A percentile compares a stretch with the other conserved stretches of the same genome.
These are phyloP conservation scores for Buphagus erythrorhynchus DNA, from an alignment of 2,797 vertebrate species.

Conservation along the genomic window DNA sequence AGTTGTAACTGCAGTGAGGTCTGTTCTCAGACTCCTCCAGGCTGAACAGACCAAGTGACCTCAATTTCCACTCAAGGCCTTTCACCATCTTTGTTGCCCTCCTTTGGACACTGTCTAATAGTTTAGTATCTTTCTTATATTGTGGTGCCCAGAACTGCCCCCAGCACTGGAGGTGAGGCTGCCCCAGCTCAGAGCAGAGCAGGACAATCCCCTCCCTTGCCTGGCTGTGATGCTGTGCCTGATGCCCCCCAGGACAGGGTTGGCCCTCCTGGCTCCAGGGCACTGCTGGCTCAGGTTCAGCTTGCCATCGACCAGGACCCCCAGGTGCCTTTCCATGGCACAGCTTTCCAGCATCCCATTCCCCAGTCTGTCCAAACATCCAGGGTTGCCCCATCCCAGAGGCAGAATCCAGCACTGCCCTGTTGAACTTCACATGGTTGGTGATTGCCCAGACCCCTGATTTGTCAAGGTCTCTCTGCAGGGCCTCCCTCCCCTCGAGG, in stretches of 20 bases:
- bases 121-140: neutral
- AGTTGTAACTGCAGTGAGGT: neutral
- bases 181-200: neutral
- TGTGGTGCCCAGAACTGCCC: rapidly evolving
- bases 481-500: neutral
- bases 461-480: neutral
- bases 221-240: neutral
- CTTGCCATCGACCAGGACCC: neutral
- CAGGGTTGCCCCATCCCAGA: neutral
- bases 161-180: neutral
- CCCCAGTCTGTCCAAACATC: neutral
- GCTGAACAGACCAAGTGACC: neutral
- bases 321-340: neutral
- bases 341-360: neutral
- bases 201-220: neutral
- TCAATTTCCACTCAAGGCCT: neutral
- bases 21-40: neutral
- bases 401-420: neutral
- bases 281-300: too few species aligned
- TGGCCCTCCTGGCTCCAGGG: neutral
- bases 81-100: neutral
- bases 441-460: neutral
- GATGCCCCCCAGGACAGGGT: neutral
- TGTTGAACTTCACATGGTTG: neutral
- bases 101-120: neutral